phyloP scores from a whole-genome alignment of 2,113 vertebrate species.

The Campylomormyrus numenius region DNA sequence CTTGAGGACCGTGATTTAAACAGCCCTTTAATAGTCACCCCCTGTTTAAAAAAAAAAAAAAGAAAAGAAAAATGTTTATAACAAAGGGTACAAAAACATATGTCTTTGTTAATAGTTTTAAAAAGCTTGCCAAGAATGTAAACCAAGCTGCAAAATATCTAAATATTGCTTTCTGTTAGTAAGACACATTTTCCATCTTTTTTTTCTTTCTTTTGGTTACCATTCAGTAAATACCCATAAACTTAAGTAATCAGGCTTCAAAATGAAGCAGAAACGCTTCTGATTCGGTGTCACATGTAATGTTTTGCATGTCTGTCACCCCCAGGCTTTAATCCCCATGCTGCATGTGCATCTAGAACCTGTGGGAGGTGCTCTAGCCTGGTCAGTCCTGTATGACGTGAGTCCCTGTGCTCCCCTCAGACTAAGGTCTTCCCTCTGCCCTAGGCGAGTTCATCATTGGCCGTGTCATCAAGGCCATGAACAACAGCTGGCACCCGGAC shows the following conservation, averaged over 20 bases:
- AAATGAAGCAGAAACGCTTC: neutral
- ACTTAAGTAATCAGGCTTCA: neutral
- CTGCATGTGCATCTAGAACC: neutral
- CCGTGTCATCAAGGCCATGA: constrained; percentile 98
- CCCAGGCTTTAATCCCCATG: neutral
- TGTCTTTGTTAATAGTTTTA: neutral
- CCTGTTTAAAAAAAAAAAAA: neutral
- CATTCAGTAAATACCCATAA: neutral
- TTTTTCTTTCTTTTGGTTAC: neutral
- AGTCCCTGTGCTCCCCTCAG: neutral
- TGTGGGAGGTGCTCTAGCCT: neutral
- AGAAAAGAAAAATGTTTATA: neutral
- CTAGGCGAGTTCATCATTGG: constrained; percentile 96
- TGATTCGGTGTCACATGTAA: neutral
- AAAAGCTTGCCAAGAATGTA: neutral
- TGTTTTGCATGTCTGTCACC: neutral
- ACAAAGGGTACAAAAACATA: neutral
- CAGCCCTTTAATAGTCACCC: too few species aligned
- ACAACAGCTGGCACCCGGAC: constrained; percentile 96
- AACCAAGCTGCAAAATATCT: neutral
- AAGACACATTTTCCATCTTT: neutral
- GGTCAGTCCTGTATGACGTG: neutral
- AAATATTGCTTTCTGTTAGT: neutral
- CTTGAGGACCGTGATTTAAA: too few species aligned
- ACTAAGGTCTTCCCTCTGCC: constrained; percentile 7